Evolutionary conservation across 2,113 vertebrate species (phyloP).

Genomic region (Nymphicus hollandicus): DNA sequence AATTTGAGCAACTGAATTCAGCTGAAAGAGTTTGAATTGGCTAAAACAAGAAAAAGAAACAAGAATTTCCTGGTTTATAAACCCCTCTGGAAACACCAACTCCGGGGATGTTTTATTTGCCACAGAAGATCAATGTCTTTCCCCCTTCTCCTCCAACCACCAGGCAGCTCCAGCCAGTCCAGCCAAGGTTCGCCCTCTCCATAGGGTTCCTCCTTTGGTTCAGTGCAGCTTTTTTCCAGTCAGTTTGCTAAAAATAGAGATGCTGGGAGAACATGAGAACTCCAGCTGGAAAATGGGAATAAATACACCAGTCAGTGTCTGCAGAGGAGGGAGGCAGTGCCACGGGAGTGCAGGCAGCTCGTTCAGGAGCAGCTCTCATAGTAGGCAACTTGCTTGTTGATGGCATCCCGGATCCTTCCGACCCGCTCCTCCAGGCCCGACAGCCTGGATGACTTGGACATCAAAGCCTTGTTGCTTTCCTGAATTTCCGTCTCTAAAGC

Average conservation of each 20-base stretch:
- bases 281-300: not conserved
- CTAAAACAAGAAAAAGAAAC: not conserved
- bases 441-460: constrained; percentile 69
- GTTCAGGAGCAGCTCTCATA: constrained; percentile 74
- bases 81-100: not conserved
- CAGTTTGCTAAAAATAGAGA: not conserved
- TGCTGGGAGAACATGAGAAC: not conserved
- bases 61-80: not conserved
- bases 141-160: not conserved
- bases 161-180: not conserved
- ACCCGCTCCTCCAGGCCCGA: constrained; percentile 73
- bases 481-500: constrained; percentile 78
- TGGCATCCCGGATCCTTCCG: constrained; percentile 68
- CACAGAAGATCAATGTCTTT: not conserved
- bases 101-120: not conserved
- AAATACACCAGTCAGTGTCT: not conserved
- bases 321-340: not conserved
- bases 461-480: constrained; percentile 70
- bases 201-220: not conserved
- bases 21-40: not conserved
- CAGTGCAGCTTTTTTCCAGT: not conserved
- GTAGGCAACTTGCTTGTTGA: constrained; percentile 61
- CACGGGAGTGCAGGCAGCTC: fast-evolving
- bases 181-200: not conserved
- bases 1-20: not conserved